Evolutionary conservation across 2,888 invertebrate species (phyloP).

Genomic region (Gibbula magus): DNA sequence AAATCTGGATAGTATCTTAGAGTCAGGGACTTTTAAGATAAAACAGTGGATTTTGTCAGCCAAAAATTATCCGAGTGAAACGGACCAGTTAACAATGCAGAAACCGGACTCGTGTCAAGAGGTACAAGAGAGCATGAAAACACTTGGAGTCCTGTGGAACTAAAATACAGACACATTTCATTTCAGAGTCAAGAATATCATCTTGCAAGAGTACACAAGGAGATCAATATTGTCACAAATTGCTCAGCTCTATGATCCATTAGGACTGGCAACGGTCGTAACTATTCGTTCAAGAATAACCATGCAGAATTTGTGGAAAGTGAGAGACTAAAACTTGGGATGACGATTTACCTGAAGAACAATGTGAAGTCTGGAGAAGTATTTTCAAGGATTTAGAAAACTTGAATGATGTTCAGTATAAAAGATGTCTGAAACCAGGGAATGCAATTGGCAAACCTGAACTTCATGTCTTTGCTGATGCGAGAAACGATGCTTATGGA

Average conservation of each 20-base stretch:
- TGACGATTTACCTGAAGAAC: slow-evolving; percentile 1
- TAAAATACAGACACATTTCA: background rate
- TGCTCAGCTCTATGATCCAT: background rate
- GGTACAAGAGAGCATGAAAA: background rate
- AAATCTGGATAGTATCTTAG: slow-evolving; percentile 14
- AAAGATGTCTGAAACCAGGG: slow-evolving; percentile 11
- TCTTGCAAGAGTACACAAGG: background rate
- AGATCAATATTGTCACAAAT: too few relatives aligned
- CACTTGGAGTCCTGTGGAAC: slow-evolving; percentile 6
- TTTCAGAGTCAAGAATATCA: background rate
- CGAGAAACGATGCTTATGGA: background rate
- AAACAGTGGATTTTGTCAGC: slow-evolving; percentile 18
- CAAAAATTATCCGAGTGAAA: background rate
- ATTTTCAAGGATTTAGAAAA: background rate
- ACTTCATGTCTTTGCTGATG: slow-evolving; percentile 14
- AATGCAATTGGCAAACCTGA: background rate
- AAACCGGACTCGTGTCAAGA: background rate
- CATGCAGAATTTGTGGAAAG: slow-evolving; percentile 18
- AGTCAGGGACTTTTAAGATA: slow-evolving; percentile 25
- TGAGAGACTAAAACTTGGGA: slow-evolving; percentile 7
- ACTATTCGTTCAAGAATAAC: slow-evolving; percentile 10
- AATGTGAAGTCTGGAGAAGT: background rate
- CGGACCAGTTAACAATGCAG: background rate
- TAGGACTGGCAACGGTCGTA: background rate
- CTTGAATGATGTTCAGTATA: background rate